A percentile compares a stretch with the other conserved stretches of the same genome.
These are phyloP conservation scores for Anisognathus igniventris DNA, from an alignment of 2,797 vertebrate genomes.

Conservation along the genomic window DNA sequence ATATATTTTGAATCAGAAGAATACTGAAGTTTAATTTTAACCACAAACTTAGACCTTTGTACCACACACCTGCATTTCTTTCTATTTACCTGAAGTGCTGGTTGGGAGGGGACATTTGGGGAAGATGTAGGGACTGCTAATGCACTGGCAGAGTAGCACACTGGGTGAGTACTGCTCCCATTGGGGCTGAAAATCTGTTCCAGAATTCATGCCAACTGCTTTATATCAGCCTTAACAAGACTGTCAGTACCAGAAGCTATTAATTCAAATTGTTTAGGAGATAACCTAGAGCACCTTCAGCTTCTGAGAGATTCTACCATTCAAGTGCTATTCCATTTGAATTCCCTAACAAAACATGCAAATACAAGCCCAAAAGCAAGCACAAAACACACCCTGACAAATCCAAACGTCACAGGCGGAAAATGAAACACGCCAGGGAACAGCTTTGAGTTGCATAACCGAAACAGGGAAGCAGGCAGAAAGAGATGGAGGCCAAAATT, in stretches of 20 bases:
- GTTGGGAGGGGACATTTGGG: not conserved
- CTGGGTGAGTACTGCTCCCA: not conserved
- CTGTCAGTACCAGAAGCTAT: not conserved
- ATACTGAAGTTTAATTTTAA: not conserved
- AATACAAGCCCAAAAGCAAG: not conserved
- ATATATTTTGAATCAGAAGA: not conserved
- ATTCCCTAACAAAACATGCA: not conserved
- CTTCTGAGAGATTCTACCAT: not conserved
- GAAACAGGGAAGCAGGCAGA: not conserved
- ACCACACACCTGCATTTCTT: not conserved
- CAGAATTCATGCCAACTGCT: constrained; percentile 13
- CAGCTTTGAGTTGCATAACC: not conserved
- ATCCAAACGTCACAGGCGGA: not conserved
- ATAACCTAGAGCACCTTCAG: not conserved
- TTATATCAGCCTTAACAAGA: constrained; percentile 21
- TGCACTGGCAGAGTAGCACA: not conserved
- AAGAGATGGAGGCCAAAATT: constrained; percentile 5
- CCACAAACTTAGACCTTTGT: not conserved
- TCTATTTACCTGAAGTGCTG: not conserved
- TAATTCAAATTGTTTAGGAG: constrained; percentile 6
- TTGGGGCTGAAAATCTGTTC: constrained; percentile 43
- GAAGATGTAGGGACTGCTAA: not conserved
- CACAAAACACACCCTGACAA: not conserved
- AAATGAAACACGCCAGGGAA: not conserved
- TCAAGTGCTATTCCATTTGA: not conserved